Evolutionary conservation across 2,797 vertebrate genomes (phyloP).

Genomic region (Nannoperca australis): DNA sequence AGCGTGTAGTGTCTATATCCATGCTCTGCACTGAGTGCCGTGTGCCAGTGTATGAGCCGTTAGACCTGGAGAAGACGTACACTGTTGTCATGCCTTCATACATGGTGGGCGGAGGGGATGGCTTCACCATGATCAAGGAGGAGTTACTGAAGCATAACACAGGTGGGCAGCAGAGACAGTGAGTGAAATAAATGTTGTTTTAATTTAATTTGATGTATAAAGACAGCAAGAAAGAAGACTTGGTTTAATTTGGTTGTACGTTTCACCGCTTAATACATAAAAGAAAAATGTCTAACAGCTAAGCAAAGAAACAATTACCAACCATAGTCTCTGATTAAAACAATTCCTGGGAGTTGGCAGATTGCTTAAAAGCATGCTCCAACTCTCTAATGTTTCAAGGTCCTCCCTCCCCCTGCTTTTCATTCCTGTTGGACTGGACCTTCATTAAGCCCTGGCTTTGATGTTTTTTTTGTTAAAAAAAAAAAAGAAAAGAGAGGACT

Average conservation of each 20-base stretch:
- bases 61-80: constrained; percentile 84
- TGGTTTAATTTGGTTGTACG: neutral
- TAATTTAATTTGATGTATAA: neutral
- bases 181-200: neutral
- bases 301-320: neutral
- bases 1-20: constrained; percentile 52
- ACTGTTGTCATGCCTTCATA: constrained; percentile 88
- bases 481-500: too few relatives aligned
- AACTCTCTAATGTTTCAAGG: neutral
- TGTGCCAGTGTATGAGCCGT: constrained; percentile 87
- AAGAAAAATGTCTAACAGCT: neutral
- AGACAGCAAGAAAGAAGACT: neutral
- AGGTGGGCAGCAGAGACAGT: constrained; percentile 79
- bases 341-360: neutral
- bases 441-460: neutral
- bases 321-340: neutral
- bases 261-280: neutral
- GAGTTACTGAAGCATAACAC: constrained; percentile 88
- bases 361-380: neutral
- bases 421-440: constrained; percentile 2
- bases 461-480: neutral
- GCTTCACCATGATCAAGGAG: constrained; percentile 88
- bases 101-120: constrained; percentile 88
- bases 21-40: constrained; percentile 81
- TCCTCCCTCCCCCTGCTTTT: neutral